Evolutionary conservation across 2,797 vertebrate species (phyloP).

Genomic region (Neomorphus geoffroyi): DNA sequence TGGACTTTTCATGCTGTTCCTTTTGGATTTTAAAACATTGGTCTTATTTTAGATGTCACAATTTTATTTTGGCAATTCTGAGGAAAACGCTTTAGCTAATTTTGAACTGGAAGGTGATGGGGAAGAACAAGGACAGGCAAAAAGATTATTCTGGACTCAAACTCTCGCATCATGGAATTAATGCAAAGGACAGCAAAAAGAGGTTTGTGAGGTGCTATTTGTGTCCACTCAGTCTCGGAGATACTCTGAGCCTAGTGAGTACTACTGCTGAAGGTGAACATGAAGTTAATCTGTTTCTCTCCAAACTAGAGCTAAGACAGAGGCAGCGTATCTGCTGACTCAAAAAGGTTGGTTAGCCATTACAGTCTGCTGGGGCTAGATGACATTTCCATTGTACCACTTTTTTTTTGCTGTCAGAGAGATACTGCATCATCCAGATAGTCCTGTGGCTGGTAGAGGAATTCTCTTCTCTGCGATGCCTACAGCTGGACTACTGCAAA

Average conservation of each 20-base stretch:
- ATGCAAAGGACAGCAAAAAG: not conserved
- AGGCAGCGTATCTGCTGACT: not conserved
- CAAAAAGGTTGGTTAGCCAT: not conserved
- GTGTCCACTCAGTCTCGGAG: not conserved
- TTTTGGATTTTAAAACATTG: not conserved
- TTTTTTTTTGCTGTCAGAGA: not conserved
- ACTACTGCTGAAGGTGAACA: not conserved
- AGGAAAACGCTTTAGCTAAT: not conserved
- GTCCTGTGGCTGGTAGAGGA: not conserved
- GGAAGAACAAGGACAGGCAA: not conserved
- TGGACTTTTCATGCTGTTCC: not conserved
- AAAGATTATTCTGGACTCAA: not conserved
- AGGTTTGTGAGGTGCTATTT: not conserved
- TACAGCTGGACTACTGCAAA: not conserved
- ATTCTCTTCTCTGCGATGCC: not conserved
- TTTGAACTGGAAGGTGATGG: not conserved
- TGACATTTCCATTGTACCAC: not conserved
- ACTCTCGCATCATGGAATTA: not conserved
- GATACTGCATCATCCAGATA: not conserved
- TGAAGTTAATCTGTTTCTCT: not conserved
- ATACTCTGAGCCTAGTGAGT: not conserved
- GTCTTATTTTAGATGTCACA: not conserved
- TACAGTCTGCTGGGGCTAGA: not conserved
- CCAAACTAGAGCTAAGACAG: not conserved
- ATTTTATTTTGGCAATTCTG: not conserved